Evolutionary conservation across 2,888 invertebrate genomes (phyloP), one percentile per base, ranked within the genome.

Genomic region (Rhopalosiphum nymphaeae): DNA sequence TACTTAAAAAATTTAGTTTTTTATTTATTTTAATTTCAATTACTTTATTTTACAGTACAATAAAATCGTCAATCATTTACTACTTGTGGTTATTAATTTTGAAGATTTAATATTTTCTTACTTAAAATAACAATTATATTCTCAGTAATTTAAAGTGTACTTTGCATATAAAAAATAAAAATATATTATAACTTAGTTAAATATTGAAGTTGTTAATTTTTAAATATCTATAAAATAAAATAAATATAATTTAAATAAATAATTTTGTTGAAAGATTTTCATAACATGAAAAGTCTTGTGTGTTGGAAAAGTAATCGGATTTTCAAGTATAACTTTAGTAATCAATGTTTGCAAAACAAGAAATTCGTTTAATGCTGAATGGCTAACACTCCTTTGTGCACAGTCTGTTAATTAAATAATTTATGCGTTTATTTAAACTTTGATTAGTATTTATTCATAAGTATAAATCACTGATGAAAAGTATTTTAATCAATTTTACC

Each of bases 321-420:
- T 93, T 93, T 85, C 78, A 89, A 89, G 84, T 93, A 89, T 93
- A 93, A 93, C 93, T 93, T 93, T 93, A 93, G 93, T 93, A 93
- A 93, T 93, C 93, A 93, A 93, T 93, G 93, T 93, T 93, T 57
- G 93, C 93, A 87, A 89, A 93, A 93, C 93, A 93, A 93, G 93
- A 93, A 93, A 93, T 89, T 89, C 93, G 49, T 93, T 93, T 93
- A 93, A 89, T 89, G 89, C 93, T 89, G 93, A 93, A 93, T 93
- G 46, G 89, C 67, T 93, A 89, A 36, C 57, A 46, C 84, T 57
- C 93, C 84, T 89, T 57, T 4, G 56, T 91, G 85, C 86, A 61
- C 90, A 94, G 90, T 91, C 67, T 85, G 90, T 94, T 94, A 94
- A 94, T 94, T 94, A 94, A 90, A 94, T 94, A 90, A 94, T 94